Evolutionary conservation across 2,888 invertebrate species (phyloP).

Genomic region (Clitarchus hookeri): DNA sequence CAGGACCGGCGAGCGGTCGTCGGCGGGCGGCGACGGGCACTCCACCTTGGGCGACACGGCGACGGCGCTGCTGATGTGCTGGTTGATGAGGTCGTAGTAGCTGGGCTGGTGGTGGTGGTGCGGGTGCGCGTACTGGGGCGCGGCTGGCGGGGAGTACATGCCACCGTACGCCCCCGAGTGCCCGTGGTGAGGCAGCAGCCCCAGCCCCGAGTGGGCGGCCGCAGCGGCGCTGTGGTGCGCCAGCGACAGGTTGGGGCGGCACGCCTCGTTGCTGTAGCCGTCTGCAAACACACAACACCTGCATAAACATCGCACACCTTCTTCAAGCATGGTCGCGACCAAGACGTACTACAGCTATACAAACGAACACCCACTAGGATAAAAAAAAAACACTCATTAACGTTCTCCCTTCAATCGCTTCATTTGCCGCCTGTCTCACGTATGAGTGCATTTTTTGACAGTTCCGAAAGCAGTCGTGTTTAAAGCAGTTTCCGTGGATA

Average conservation of each 20-base stretch:
- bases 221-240: conserved; percentile 36
- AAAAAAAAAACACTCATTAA: too few relatives aligned
- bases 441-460: too few relatives aligned
- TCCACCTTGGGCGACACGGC: conserved; percentile 51
- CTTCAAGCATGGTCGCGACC: too few relatives aligned
- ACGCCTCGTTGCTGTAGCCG: background rate
- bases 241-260: conserved; percentile 17
- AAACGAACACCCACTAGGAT: too few relatives aligned
- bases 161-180: conserved; percentile 40
- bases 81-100: conserved; percentile 50
- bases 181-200: conserved; percentile 22
- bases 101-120: conserved; percentile 36
- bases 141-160: conserved; percentile 38
- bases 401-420: too few relatives aligned
- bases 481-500: too few relatives aligned
- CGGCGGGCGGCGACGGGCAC: conserved; percentile 50
- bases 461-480: too few relatives aligned
- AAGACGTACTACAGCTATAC: too few relatives aligned
- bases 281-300: background rate
- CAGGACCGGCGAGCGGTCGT: conserved; percentile 51
- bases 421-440: too few relatives aligned
- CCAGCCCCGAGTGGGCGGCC: conserved; percentile 22
- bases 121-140: conserved; percentile 29
- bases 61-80: conserved; percentile 41
- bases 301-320: too few relatives aligned